Base-by-base conservation (phyloP, 2,113 vertebrate genomes). In the Oreotragus oreotragus region DNA sequence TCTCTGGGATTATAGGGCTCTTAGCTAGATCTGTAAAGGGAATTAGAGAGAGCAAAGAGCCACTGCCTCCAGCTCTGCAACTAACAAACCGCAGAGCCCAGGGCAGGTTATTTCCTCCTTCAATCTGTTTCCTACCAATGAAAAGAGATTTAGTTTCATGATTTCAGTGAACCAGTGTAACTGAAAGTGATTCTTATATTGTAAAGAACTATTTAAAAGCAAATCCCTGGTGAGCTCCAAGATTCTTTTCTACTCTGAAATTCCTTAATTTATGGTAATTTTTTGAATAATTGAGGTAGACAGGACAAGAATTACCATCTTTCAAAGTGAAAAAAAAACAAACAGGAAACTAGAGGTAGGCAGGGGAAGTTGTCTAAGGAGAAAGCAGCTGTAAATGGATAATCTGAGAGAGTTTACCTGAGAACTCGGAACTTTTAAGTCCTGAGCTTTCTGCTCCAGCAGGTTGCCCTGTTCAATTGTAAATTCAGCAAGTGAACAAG, bases 241-340 rank as follows among this genome's bases (percentile, higher is more conserved):
- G 43, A 84, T 90, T 47, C 19, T 60, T 90, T 66, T 93, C 23
- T 55, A 77, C 13, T 53, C 45, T 70, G 30, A 80, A 60, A 30
- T 64, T 93, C 58, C 36, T 43, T 90, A 60, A 49, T 55, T 17
- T 53, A 5, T 66, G 45, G 19, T 13, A 33, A 36, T 45, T 16
- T 80, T 91, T 58, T 93, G 91, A 73, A 77, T 51, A 64, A 17
- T 84, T 57, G 39, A 91, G 10, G 60, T 51, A 8, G 17, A 19
- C 23, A 87, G 36, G 73, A 33, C 10, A 80, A 84, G 51, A 88
- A 79, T 96, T n/a, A 85, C 66, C 66, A 11, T 64, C 23, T 95
- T 70, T 60, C n/a, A 70, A 57, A 39, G 36, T 6, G 21, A 45
- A 45, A 70, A 88, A 53, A 30, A 36, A 19, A n/a, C n/a, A n/a